A percentile compares a stretch with the other conserved stretches of the same genome.
These are phyloP conservation scores for Uropsilus gracilis DNA, from an alignment of 2,113 vertebrate genomes.

Conservation along the genomic window DNA sequence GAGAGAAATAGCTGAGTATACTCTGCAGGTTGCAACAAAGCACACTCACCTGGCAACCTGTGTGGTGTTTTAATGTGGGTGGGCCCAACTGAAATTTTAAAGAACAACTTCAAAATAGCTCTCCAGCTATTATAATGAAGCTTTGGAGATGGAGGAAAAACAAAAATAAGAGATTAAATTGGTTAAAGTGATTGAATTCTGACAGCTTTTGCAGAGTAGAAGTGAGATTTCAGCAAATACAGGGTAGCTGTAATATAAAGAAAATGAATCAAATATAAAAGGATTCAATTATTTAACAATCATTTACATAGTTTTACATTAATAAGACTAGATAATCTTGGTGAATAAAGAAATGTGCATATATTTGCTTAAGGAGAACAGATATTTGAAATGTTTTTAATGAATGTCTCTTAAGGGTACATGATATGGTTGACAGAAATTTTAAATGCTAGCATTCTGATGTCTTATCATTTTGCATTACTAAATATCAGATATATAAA, in stretches of 20 bases:
- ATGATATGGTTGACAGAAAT: neutral
- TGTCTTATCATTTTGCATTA: slow-evolving; percentile 38
- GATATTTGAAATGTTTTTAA: slow-evolving; percentile 38
- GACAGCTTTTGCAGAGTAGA: neutral
- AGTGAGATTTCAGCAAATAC: neutral
- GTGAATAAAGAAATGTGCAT: neutral
- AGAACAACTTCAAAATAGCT: slow-evolving; percentile 59
- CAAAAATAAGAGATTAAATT: slow-evolving; percentile 23
- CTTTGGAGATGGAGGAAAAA: slow-evolving; percentile 26
- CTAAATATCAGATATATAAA: slow-evolving; percentile 40
- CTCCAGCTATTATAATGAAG: neutral
- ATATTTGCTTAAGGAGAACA: slow-evolving; percentile 29
- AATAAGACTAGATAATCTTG: slow-evolving; percentile 4
- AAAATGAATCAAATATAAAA: neutral
- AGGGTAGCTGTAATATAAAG: neutral
- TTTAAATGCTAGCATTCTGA: neutral
- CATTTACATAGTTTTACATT: slow-evolving; percentile 35
- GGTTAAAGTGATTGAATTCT: neutral
- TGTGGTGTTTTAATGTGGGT: slow-evolving; percentile 45
- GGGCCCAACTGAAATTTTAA: neutral
- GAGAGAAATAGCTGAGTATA: slow-evolving; percentile 48
- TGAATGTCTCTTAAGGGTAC: neutral
- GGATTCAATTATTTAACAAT: neutral
- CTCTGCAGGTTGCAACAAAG: slow-evolving; percentile 31
- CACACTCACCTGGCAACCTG: slow-evolving; percentile 63